Percentiles rank a stretch among this genome's conserved stretches.
Evolutionary conservation across 1,140 invertebrate species (phyloP).

Genomic region (Aradophagus sp.): DNA sequence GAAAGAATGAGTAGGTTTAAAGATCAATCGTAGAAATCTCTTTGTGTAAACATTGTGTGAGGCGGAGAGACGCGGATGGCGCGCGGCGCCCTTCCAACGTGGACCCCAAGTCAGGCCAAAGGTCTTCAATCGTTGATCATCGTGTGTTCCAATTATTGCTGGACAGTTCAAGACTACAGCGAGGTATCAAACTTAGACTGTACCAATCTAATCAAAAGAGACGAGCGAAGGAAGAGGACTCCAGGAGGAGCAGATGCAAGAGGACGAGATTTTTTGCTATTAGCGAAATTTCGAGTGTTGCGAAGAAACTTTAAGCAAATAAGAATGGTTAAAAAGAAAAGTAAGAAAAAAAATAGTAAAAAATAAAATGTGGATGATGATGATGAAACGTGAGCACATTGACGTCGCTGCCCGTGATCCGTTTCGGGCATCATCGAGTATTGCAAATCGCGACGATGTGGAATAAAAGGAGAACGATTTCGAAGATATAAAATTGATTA

Average conservation of each 20-base stretch:
- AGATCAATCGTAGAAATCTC: constrained; percentile 34
- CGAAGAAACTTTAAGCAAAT: constrained; percentile 8
- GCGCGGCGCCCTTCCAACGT: constrained; percentile 33
- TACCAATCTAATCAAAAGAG: constrained; percentile 75
- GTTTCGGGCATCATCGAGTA: constrained; percentile 21
- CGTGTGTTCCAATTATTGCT: constrained; percentile 73
- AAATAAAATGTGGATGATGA: constrained; percentile 33
- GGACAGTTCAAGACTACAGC: constrained; percentile 73
- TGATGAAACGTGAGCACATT: constrained; percentile 54
- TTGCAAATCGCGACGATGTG: constrained; percentile 18
- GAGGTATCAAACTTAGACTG: constrained; percentile 76
- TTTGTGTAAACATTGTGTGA: constrained; percentile 16
- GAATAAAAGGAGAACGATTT: constrained; percentile 1
- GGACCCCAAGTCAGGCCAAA: constrained; percentile 57
- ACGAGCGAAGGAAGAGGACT: constrained; percentile 1
- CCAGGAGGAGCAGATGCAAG: no score
- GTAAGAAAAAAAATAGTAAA: constrained; percentile 29
- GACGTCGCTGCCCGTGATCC: constrained; percentile 62
- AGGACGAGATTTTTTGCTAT: no score
- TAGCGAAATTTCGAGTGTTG: constrained; percentile 8
- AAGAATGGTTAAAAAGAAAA: constrained; percentile 10
- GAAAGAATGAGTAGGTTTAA: constrained; percentile 5
- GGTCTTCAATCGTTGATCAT: constrained; percentile 68
- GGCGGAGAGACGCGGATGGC: constrained; percentile 22
- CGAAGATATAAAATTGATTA: constrained; percentile 35